Percentiles rank a stretch among this genome's conserved stretches.
Conservation (phyloP, 2,888 invertebrate genomes). For the Fragum sueziense region DNA sequence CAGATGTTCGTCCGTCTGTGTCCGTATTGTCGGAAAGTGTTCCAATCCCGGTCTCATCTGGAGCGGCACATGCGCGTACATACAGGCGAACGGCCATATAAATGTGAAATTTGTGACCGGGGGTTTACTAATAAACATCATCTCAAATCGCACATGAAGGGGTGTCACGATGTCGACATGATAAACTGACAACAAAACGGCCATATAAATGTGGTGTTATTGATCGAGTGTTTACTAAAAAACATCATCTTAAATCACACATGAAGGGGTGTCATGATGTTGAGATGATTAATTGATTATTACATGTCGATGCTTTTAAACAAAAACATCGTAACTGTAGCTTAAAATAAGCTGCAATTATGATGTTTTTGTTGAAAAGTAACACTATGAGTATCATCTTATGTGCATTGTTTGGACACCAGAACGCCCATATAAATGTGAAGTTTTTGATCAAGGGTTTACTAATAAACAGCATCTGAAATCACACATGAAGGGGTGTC, state of each 20-base stretch:
- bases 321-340: too few species aligned
- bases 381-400: constrained; percentile 24
- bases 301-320: constrained; percentile 3
- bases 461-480: too few species aligned
- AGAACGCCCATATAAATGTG: constrained; percentile 25
- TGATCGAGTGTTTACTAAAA: not conserved
- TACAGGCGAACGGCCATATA: constrained; percentile 20
- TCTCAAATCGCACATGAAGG: not conserved
- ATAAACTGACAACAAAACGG: not conserved
- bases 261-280: not conserved
- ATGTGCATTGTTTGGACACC: constrained; percentile 26
- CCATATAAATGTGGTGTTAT: not conserved
- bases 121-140: not conserved
- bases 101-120: not conserved
- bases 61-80: constrained; percentile 34
- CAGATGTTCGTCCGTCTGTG: not conserved
- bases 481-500: too few species aligned
- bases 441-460: constrained; percentile 20
- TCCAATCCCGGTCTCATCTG: constrained; percentile 20
- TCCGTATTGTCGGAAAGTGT: constrained; percentile 22
- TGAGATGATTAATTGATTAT: too few species aligned
- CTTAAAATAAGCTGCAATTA: too few species aligned
- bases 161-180: not conserved
- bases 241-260: not conserved
- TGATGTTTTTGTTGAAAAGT: too few species aligned